Conservation (phyloP, 2,797 vertebrate species). For the Darevskia mixta region DNA sequence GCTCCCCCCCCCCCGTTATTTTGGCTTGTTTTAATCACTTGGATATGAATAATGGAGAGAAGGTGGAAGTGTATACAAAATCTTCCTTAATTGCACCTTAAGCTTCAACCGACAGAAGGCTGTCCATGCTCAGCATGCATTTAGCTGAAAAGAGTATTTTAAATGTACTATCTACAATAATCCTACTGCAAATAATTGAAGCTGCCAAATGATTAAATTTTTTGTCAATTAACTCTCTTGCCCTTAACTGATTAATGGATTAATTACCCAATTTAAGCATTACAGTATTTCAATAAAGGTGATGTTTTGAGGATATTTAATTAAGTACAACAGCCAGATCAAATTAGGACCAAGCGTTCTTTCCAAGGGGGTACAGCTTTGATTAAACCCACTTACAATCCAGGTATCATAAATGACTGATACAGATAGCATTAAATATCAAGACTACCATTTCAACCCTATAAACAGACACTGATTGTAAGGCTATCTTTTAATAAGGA, state of each 20-base stretch:
- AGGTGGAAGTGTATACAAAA: constrained; percentile 42
- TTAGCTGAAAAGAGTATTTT: constrained; percentile 30
- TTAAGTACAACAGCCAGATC: constrained; percentile 7
- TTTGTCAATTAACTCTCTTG: constrained; percentile 38
- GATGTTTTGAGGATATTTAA: constrained; percentile 18
- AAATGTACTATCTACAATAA: constrained; percentile 23
- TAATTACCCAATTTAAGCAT: constrained; percentile 29
- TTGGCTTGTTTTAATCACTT: background rate
- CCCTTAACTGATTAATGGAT: constrained; percentile 44
- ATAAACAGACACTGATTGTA: background rate
- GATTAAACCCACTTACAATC: constrained; percentile 19
- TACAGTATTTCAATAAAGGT: constrained; percentile 32
- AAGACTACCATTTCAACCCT: background rate
- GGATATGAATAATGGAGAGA: background rate
- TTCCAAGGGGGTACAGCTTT: background rate
- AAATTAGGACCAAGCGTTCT: background rate
- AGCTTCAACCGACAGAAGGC: background rate
- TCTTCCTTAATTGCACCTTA: constrained; percentile 26
- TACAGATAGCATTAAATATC: background rate
- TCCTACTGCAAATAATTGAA: constrained; percentile 35
- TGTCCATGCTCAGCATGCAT: background rate
- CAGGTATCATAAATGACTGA: background rate
- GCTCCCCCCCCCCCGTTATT: background rate
- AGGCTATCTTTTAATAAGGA: too few species aligned
- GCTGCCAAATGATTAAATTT: constrained; percentile 31